These are phyloP conservation scores for Vanessa tameamea DNA, from an alignment of 1,140 invertebrate genomes.

Conservation along the genomic window DNA sequence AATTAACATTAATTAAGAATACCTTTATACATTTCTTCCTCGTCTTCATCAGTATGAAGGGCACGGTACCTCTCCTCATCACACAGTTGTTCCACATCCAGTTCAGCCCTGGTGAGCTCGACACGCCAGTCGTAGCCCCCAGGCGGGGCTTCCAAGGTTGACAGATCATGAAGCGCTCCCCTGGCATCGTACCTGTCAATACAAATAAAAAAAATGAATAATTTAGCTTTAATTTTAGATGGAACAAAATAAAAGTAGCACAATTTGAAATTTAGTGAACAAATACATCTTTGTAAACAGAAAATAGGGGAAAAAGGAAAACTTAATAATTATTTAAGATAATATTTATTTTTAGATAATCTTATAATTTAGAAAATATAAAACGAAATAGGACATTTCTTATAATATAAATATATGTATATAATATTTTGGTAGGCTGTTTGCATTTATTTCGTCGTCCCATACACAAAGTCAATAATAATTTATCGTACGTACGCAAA, in stretches of 20 bases:
- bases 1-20: conserved; percentile 7
- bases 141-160: conserved; percentile 85
- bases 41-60: conserved; percentile 91
- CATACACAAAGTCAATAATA: conserved; percentile 29
- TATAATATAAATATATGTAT: conserved; percentile 4
- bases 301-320: not conserved
- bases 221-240: conserved; percentile 6
- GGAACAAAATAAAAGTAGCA: not conserved
- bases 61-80: conserved; percentile 95
- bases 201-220: conserved; percentile 44
- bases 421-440: not conserved
- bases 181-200: conserved; percentile 95
- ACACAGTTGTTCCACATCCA: conserved; percentile 91
- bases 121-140: conserved; percentile 86
- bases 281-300: not conserved
- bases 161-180: conserved; percentile 91
- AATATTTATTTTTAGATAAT: not conserved
- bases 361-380: conserved; percentile 8
- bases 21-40: conserved; percentile 93
- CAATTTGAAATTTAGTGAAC: not conserved
- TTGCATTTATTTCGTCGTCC: conserved; percentile 6
- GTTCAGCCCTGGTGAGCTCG: conserved; percentile 88
- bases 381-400: not conserved
- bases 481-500: conserved; percentile 62
- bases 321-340: not conserved